A percentile compares a stretch with the other conserved stretches of the same genome.
Evolutionary conservation across 1,140 invertebrate genomes (phyloP).

Genomic region (Drosophila burlai): DNA sequence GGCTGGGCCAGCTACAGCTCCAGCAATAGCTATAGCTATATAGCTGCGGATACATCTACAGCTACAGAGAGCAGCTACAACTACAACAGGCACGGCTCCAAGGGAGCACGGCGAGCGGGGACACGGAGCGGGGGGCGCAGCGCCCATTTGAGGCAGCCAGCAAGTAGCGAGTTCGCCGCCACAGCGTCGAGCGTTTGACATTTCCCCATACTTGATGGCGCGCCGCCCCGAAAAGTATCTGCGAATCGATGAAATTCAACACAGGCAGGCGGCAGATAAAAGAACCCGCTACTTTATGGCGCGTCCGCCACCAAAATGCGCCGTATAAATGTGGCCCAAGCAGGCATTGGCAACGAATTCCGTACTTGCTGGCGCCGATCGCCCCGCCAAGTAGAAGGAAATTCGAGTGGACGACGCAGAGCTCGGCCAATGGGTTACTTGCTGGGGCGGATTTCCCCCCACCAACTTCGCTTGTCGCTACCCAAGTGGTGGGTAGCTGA

Average conservation of each 20-base stretch:
- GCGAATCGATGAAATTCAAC: slow-evolving; percentile 60
- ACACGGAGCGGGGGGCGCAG: slow-evolving; percentile 63
- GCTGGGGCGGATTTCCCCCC: slow-evolving; percentile 61
- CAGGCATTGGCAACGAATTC: slow-evolving; percentile 34
- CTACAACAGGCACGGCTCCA: slow-evolving; percentile 51
- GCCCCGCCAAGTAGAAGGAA: slow-evolving; percentile 66
- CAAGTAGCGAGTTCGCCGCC: slow-evolving; percentile 69
- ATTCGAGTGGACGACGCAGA: slow-evolving; percentile 29
- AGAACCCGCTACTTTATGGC: slow-evolving; percentile 78
- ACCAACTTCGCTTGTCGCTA: slow-evolving; percentile 53
- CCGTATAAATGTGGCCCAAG: slow-evolving; percentile 31
- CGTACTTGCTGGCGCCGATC: slow-evolving; percentile 55
- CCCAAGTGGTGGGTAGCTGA: slow-evolving; percentile 61
- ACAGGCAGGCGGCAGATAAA: slow-evolving; percentile 55
- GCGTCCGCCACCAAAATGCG: slow-evolving; percentile 81
- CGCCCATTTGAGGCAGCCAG: slow-evolving; percentile 81
- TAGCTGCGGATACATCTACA: slow-evolving; percentile 45
- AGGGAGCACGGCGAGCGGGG: slow-evolving; percentile 38
- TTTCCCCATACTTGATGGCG: slow-evolving; percentile 82
- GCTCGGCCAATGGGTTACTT: slow-evolving; percentile 51
- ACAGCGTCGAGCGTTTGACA: slow-evolving; percentile 78
- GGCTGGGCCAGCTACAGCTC: slow-evolving; percentile 49
- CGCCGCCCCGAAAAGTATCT: slow-evolving; percentile 70
- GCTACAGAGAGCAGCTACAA: slow-evolving; percentile 38
- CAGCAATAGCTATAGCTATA: slow-evolving; percentile 60